These are phyloP conservation scores for Chaetops frenatus DNA, from an alignment of 2,113 vertebrate genomes.

Conservation along the genomic window DNA sequence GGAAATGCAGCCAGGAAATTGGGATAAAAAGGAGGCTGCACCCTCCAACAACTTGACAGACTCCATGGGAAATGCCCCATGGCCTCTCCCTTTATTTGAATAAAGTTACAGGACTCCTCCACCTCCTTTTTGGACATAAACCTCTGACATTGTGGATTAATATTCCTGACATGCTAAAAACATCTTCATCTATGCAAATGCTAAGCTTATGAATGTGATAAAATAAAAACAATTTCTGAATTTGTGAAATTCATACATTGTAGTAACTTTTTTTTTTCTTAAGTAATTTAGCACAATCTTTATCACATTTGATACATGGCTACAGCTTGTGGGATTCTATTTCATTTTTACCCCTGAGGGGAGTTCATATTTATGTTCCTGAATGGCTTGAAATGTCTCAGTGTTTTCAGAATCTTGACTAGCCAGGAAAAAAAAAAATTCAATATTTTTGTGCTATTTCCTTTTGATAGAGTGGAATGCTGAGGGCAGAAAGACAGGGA, in stretches of 20 bases:
- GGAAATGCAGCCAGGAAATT: not conserved
- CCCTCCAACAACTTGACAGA: not conserved
- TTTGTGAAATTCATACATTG: not conserved
- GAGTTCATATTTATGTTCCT: not conserved
- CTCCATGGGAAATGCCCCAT: not conserved
- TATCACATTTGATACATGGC: not conserved
- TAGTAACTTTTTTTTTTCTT: not conserved
- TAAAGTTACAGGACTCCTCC: not conserved
- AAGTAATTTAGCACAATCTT: not conserved
- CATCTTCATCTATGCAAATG: not conserved
- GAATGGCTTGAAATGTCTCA: not conserved
- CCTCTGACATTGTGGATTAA: not conserved
- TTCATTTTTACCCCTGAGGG: not conserved
- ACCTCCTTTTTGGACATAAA: not conserved
- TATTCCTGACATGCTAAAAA: not conserved
- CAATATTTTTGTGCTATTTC: not conserved
- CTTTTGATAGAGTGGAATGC: not conserved
- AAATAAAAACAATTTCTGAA: not conserved
- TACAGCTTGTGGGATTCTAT: not conserved
- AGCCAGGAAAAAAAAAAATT: not conserved
- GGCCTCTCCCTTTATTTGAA: not conserved
- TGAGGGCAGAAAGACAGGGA: not conserved
- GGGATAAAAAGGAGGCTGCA: not conserved
- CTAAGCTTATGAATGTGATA: not conserved
- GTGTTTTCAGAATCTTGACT: not conserved